Evolutionary conservation across 2,113 vertebrate genomes (phyloP).

Genomic region (Campylomormyrus tamandua): DNA sequence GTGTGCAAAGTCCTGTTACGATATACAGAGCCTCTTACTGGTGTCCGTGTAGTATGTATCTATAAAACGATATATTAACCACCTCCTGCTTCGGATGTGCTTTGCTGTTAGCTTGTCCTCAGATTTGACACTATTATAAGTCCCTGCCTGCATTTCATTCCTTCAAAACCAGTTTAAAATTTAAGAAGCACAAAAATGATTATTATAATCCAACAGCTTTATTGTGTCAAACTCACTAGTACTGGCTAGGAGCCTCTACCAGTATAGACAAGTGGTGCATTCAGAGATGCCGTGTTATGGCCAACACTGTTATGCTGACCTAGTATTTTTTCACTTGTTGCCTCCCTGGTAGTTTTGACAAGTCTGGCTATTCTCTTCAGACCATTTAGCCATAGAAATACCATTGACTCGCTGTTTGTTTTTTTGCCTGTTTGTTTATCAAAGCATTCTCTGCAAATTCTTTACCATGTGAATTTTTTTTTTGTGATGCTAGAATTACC

Average conservation of each 20-base stretch:
- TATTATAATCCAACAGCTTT: neutral
- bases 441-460: neutral
- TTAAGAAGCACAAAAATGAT: neutral
- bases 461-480: neutral
- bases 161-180: neutral
- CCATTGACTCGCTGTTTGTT: neutral
- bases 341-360: neutral
- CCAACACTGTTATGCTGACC: neutral
- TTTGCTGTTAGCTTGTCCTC: neutral
- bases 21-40: neutral
- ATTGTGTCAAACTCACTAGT: neutral
- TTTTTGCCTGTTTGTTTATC: neutral
- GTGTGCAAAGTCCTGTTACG: neutral
- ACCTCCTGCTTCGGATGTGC: neutral
- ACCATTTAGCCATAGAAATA: neutral
- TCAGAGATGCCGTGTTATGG: neutral
- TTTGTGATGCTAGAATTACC: neutral
- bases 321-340: neutral
- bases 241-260: neutral
- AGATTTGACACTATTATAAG: neutral
- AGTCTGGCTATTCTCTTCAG: neutral
- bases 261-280: neutral
- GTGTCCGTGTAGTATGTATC: neutral
- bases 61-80: neutral
- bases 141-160: neutral